A percentile compares a stretch with the other conserved stretches of the same genome.
These are phyloP conservation scores for Argyra leucocephala DNA, from an alignment of 2,888 invertebrate genomes.

Conservation along the genomic window DNA sequence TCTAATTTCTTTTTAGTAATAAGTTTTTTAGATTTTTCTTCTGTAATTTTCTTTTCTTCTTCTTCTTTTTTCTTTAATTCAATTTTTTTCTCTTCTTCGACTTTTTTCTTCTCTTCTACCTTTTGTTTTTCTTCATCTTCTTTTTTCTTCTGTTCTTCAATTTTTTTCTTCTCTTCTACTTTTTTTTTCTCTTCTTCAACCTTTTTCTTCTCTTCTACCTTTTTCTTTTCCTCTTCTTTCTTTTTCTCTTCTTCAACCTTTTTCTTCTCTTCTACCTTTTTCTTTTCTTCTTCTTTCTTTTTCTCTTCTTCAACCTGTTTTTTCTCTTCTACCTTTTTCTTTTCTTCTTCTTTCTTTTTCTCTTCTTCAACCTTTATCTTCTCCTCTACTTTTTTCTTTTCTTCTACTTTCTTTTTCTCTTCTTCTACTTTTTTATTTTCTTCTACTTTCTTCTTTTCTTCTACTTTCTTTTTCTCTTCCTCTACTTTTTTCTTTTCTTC, in stretches of 20 bases:
- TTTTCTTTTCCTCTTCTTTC: constrained; percentile 42
- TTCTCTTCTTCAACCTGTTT: constrained; percentile 23
- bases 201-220: constrained; percentile 42
- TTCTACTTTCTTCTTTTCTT: constrained; percentile 44
- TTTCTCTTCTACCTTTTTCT: constrained; percentile 21
- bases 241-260: constrained; percentile 36
- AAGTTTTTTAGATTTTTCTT: constrained; percentile 20
- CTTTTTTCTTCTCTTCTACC: constrained; percentile 47
- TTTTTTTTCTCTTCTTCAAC: constrained; percentile 28
- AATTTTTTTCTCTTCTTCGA: constrained; percentile 33
- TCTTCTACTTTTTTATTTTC: constrained; percentile 45
- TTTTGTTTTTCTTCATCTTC: constrained; percentile 45
- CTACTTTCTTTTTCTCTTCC: constrained; percentile 43
- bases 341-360: constrained; percentile 36
- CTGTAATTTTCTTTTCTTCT: constrained; percentile 32
- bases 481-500: constrained; percentile 29
- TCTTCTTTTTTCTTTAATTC: constrained; percentile 32
- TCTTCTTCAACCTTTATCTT: constrained; percentile 43
- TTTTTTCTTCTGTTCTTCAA: constrained; percentile 40
- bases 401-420: constrained; percentile 28
- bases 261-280: constrained; percentile 30
- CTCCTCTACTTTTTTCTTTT: constrained; percentile 30
- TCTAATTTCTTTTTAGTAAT: constrained; percentile 21
- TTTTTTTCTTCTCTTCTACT: constrained; percentile 21
- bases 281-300: constrained; percentile 25